Evolutionary conservation across 2,797 vertebrate genomes (phyloP), one percentile per base, ranked within the genome.

Genomic region (Morelia viridis): DNA sequence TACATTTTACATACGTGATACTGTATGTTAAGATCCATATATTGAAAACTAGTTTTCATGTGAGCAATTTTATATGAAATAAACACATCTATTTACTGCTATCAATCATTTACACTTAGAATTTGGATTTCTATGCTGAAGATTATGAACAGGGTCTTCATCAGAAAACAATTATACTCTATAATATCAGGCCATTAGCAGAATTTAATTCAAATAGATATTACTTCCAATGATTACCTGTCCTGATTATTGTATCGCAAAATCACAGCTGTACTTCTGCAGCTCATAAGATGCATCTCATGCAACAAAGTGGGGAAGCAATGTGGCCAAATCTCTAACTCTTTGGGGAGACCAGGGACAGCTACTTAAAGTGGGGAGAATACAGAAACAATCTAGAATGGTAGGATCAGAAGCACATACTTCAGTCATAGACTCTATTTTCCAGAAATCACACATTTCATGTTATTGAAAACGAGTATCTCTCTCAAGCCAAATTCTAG

Each of bases 401-500:
- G 94, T 94, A 95, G 94, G 56, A 91, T 85, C 93, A 92, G 92
- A 92, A 96, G 95, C 93, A 91, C 64, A 3, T 91, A 95, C 95
- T 96, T 95, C 95, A 96, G 96, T 94, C 94, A 94, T 88, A 89
- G 94, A 50, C 85, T 0, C 0, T 85, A 93, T 83, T 94, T 96
- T 80, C 93, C 94, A 90, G 80, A 41, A 41, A 35, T 76, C 50
- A 53, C 50, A 53, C 6, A 53, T 53, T 53, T 19, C 19, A 41
- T 19, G 5, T 71, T 35, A 71, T 35, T 71, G 7, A 71, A 71
- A 60, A 60, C 68, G 19, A 56, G n/a, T 64, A n/a, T 50, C 60
- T 65, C 11, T 22, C 87, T 85, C 46, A 17, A 68, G 61, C 15
- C n/a, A 85, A 83, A 62, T 61, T 7, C 24, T 57, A 65, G 85